phyloP scores from a whole-genome alignment of 2,113 vertebrate genomes.

The Corythoichthys intestinalis region DNA sequence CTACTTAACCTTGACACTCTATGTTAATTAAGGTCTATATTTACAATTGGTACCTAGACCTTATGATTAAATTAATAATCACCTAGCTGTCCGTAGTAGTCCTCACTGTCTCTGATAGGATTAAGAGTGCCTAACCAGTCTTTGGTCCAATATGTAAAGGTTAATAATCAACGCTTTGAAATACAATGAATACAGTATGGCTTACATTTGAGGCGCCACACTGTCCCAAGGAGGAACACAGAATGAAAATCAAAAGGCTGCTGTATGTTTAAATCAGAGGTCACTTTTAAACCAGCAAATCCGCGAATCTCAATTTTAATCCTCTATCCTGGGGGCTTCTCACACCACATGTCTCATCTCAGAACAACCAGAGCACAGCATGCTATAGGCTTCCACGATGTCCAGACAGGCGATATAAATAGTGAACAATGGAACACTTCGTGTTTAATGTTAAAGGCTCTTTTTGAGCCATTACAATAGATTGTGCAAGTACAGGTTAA shows the following conservation, averaged over 20 bases:
- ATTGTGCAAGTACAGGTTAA: too few relatives aligned
- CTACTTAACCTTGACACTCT: slow-evolving; percentile 47
- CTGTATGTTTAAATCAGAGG: slow-evolving; percentile 55
- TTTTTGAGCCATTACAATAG: background rate
- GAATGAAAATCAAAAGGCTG: slow-evolving; percentile 53
- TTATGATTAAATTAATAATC: background rate
- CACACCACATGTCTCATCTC: slow-evolving; percentile 45
- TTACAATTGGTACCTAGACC: slow-evolving; percentile 19
- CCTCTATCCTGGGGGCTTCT: slow-evolving; percentile 50
- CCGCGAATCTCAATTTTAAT: slow-evolving; percentile 52
- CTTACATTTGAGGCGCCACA: slow-evolving; percentile 16
- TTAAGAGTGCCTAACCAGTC: slow-evolving; percentile 35
- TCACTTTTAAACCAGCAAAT: slow-evolving; percentile 62
- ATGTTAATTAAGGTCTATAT: slow-evolving; percentile 16
- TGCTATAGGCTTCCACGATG: background rate
- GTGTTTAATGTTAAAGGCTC: background rate
- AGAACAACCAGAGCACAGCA: slow-evolving; percentile 26
- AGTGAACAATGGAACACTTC: background rate
- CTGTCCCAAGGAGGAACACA: slow-evolving; percentile 20
- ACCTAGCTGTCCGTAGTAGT: too few relatives aligned
- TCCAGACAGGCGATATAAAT: slow-evolving; percentile 15
- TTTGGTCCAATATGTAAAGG: slow-evolving; percentile 26
- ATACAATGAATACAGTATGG: slow-evolving; percentile 17
- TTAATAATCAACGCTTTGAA: slow-evolving; percentile 18
- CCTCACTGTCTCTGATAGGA: background rate